Percentiles rank a stretch among this genome's conserved stretches.
These are phyloP conservation scores for Drosophila lini DNA, from an alignment of 1,140 invertebrate genomes.

Conservation along the genomic window DNA sequence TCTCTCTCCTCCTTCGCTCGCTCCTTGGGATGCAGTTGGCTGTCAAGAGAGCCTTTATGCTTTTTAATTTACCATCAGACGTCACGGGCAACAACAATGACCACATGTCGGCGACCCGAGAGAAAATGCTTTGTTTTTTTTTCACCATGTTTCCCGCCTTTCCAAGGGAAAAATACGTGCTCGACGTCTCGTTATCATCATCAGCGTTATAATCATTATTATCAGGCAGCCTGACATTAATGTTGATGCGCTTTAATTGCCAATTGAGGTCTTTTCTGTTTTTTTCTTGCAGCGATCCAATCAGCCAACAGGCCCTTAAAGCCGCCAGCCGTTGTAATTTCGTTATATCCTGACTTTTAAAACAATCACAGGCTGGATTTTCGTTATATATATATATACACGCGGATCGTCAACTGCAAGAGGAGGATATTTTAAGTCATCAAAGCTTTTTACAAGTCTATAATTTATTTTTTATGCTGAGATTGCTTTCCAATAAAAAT, in stretches of 20 bases:
- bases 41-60: constrained; percentile 47
- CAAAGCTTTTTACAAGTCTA: too few species aligned
- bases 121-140: constrained; percentile 48
- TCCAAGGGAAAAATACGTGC: constrained; percentile 60
- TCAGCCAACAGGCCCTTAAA: constrained; percentile 29
- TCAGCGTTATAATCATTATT: constrained; percentile 62
- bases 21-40: constrained; percentile 6
- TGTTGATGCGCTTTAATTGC: constrained; percentile 76
- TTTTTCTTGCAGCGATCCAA: constrained; percentile 32
- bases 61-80: constrained; percentile 81
- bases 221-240: constrained; percentile 62
- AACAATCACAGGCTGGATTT: neutral
- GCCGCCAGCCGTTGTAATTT: constrained; percentile 45
- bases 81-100: constrained; percentile 61
- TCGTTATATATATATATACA: neutral
- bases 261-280: constrained; percentile 65
- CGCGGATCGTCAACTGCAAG: neutral
- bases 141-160: constrained; percentile 1
- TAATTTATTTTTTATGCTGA: too few species aligned
- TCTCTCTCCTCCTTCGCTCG: constrained; percentile 22
- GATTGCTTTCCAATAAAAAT: too few species aligned
- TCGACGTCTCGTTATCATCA: constrained; percentile 72
- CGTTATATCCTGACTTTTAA: constrained; percentile 49
- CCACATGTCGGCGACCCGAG: constrained; percentile 69
- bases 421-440: too few species aligned